These are phyloP conservation scores for Tetragonula carbonaria DNA, from an alignment of 2,888 invertebrate genomes.

Conservation along the genomic window DNA sequence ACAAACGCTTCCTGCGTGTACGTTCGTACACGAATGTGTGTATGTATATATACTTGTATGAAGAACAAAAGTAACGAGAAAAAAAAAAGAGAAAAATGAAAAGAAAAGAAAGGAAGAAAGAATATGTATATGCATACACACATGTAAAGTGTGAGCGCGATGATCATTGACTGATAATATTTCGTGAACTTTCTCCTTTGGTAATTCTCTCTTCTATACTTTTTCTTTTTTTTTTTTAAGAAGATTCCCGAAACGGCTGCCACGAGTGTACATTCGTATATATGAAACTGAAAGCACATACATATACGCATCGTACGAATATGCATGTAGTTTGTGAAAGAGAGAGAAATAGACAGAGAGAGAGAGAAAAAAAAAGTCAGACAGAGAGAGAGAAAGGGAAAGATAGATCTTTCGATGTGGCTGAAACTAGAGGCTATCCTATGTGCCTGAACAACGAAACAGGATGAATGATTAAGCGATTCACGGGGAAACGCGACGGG, in stretches of 20 bases:
- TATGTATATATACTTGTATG: slow-evolving; percentile 11
- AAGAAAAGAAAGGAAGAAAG: not conserved
- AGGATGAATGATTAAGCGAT: slow-evolving; percentile 66
- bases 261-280: not conserved
- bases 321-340: slow-evolving; percentile 18
- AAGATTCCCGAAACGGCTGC: not conserved
- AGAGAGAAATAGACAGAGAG: slow-evolving; percentile 22
- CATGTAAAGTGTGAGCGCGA: slow-evolving; percentile 24
- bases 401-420: slow-evolving; percentile 49
- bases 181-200: slow-evolving; percentile 17
- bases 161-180: slow-evolving; percentile 31
- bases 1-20: not conserved
- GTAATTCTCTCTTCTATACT: not conserved
- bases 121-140: slow-evolving; percentile 5
- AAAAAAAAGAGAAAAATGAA: not conserved
- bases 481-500: slow-evolving; percentile 71
- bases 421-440: slow-evolving; percentile 63
- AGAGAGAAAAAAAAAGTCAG: slow-evolving; percentile 26
- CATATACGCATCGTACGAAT: not conserved
- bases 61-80: not conserved
- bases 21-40: not conserved
- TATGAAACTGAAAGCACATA: not conserved
- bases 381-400: slow-evolving; percentile 16
- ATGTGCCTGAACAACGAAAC: slow-evolving; percentile 58
- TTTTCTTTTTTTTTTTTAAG: not conserved